Evolutionary conservation across 2,888 invertebrate genomes (phyloP).

Genomic region (Dione vanillae): DNA sequence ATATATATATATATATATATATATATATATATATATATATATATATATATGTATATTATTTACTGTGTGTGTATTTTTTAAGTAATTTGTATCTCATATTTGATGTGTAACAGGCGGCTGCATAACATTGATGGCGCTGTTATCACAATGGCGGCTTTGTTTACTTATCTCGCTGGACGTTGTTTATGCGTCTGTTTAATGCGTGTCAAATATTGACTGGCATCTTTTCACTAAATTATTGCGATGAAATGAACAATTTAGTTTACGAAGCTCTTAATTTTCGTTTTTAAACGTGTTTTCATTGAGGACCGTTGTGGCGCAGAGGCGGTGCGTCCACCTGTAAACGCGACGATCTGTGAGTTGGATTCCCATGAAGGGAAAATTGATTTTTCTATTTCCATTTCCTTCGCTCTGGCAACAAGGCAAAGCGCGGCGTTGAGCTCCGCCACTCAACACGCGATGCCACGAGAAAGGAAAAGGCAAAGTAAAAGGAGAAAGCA

Average conservation of each 20-base stretch:
- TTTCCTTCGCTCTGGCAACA: too few species aligned
- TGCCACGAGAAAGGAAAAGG: too few species aligned
- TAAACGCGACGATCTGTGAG: too few species aligned
- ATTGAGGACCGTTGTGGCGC: too few species aligned
- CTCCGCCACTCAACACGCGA: too few species aligned
- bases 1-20: background rate
- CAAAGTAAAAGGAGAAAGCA: too few species aligned
- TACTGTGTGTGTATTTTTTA: background rate
- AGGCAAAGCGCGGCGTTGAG: too few species aligned
- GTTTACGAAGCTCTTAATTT: background rate
- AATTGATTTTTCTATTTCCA: too few species aligned
- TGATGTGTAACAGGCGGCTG: constrained; percentile 24
- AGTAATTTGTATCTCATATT: constrained; percentile 6
- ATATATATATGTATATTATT: background rate
- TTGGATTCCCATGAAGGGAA: too few species aligned
- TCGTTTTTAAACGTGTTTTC: too few species aligned
- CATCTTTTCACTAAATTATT: constrained; percentile 21
- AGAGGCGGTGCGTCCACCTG: too few species aligned
- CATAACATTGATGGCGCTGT: constrained; percentile 35
- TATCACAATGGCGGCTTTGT: constrained; percentile 39
- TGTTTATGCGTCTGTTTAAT: constrained; percentile 28
- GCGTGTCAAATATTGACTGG: constrained; percentile 27
- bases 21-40: background rate
- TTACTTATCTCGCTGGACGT: constrained; percentile 43
- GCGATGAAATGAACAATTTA: background rate